A percentile compares a stretch with the other conserved stretches of the same genome.
These are phyloP conservation scores for Meloe dianella DNA, from an alignment of 2,888 invertebrate genomes.

Conservation along the genomic window DNA sequence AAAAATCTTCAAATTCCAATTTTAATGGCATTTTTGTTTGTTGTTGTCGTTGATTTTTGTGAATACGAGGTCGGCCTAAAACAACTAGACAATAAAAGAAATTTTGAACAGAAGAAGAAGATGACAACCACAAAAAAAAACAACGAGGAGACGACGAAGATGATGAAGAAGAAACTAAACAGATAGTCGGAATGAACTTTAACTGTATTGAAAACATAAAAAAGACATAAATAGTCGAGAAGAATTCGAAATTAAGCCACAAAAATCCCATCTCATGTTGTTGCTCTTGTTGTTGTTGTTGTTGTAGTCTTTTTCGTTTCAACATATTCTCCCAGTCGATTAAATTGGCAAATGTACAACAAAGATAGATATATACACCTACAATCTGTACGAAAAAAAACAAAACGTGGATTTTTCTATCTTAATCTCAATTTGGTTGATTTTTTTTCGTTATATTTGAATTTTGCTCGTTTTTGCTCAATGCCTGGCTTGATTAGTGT, in stretches of 20 bases:
- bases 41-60: not conserved
- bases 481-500: no score
- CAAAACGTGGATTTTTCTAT: not conserved
- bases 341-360: not conserved
- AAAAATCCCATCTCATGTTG: slow-evolving; percentile 25
- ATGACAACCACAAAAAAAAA: not conserved
- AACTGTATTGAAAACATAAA: slow-evolving; percentile 28
- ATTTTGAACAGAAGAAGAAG: not conserved
- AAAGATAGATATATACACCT: not conserved
- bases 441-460: not conserved
- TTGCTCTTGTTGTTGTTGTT: not conserved
- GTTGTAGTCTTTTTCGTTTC: not conserved
- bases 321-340: not conserved
- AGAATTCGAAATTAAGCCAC: slow-evolving; percentile 34
- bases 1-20: slow-evolving; percentile 5
- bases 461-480: not conserved
- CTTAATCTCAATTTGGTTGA: slow-evolving; percentile 1
- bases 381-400: not conserved
- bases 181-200: slow-evolving; percentile 13
- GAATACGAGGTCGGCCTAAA: not conserved
- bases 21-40: slow-evolving; percentile 6
- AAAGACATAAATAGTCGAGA: slow-evolving; percentile 25
- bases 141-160: not conserved
- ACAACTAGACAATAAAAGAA: not conserved
- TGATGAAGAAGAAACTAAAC: not conserved